Evolutionary conservation across 2,797 vertebrate genomes (phyloP).

Genomic region (Paramormyrops hopkinsi): DNA sequence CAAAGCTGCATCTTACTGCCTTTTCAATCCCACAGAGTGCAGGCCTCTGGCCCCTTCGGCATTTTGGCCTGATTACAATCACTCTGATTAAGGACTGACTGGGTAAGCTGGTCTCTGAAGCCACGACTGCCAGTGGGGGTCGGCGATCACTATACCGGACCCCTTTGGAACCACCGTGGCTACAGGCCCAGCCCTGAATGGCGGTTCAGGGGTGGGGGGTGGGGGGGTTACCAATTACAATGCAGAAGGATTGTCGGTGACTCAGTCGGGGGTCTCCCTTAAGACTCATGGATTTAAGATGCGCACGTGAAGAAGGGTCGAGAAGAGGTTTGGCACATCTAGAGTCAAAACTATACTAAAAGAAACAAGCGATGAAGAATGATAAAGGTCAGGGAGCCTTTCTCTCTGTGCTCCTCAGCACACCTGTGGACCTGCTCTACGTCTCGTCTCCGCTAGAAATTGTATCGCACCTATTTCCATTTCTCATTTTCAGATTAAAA

Average conservation of each 20-base stretch:
- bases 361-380: constrained; percentile 38
- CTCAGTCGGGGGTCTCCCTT: constrained; percentile 75
- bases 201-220: constrained; percentile 61
- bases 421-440: constrained; percentile 59
- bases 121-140: constrained; percentile 46
- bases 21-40: constrained; percentile 75
- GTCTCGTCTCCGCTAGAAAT: constrained; percentile 65
- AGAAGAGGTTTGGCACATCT: constrained; percentile 88
- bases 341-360: constrained; percentile 62
- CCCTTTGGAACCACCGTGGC: constrained; percentile 59
- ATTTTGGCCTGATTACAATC: constrained; percentile 76
- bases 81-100: constrained; percentile 80
- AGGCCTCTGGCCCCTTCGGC: constrained; percentile 72
- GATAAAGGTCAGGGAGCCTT: constrained; percentile 40
- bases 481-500: constrained; percentile 78
- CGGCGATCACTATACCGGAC: constrained; percentile 74
- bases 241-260: constrained; percentile 94
- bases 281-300: constrained; percentile 80
- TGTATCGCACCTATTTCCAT: constrained; percentile 62
- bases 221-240: constrained; percentile 71
- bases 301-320: constrained; percentile 72
- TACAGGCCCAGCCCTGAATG: constrained; percentile 75
- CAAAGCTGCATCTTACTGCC: constrained; percentile 74
- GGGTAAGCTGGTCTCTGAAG: constrained; percentile 61
- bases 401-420: constrained; percentile 56